A percentile compares a stretch with the other conserved stretches of the same genome.
These are phyloP conservation scores for Mormyrops attenuatus DNA, from an alignment of 2,797 vertebrate genomes.

Conservation along the genomic window DNA sequence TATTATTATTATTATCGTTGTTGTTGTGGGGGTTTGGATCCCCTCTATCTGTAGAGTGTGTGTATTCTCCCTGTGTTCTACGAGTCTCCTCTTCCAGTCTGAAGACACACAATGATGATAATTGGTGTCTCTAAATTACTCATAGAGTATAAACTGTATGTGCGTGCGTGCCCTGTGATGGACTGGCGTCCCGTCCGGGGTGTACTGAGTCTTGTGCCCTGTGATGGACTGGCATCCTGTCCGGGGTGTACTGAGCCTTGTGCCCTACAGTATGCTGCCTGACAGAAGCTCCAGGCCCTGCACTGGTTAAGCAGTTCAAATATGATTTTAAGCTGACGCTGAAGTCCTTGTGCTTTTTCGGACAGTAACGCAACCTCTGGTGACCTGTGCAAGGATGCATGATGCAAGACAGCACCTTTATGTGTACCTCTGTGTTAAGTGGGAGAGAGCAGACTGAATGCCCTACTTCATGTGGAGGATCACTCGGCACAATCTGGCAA, in stretches of 20 bases:
- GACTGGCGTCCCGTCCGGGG: background rate
- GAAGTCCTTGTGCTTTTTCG: background rate
- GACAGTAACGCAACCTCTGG: background rate
- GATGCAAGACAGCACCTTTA: background rate
- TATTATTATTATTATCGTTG: background rate
- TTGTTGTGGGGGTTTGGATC: background rate
- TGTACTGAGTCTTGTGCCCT: background rate
- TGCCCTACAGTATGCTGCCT: background rate
- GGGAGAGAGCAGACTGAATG: background rate
- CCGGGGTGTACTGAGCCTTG: background rate
- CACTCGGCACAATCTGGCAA: constrained; percentile 21
- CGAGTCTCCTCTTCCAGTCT: background rate
- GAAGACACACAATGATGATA: background rate
- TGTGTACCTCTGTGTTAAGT: constrained; percentile 12
- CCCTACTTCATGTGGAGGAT: constrained; percentile 4
- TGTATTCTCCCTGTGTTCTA: background rate
- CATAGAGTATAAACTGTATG: background rate
- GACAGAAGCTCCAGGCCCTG: background rate
- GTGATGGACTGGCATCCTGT: too few relatives aligned
- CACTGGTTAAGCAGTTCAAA: background rate
- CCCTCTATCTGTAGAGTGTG: background rate
- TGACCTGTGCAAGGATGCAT: background rate
- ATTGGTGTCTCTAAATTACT: background rate
- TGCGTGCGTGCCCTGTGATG: background rate
- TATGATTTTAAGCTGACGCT: background rate